phyloP scores from a whole-genome alignment of 2,113 vertebrate genomes.

The Anseranas semipalmata region DNA sequence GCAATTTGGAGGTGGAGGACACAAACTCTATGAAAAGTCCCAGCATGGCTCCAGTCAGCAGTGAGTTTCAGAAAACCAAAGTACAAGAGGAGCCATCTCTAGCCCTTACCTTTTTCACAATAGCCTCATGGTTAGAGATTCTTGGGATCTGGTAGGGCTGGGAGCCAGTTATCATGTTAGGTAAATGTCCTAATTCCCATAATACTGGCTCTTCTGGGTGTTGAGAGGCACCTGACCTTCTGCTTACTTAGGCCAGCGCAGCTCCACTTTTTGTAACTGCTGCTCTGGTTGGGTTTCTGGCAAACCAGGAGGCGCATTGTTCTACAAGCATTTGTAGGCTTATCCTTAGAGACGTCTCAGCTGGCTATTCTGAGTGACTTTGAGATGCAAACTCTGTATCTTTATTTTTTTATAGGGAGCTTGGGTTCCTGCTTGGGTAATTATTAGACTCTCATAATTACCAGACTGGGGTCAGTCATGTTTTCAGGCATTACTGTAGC shows the following conservation, averaged over 20 bases:
- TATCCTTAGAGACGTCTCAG: background rate
- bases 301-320: background rate
- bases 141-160: background rate
- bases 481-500: background rate
- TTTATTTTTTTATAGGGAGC: background rate
- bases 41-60: fast-evolving
- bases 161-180: background rate
- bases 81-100: background rate
- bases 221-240: background rate
- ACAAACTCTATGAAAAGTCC: background rate
- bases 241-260: background rate
- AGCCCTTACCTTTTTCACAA: background rate
- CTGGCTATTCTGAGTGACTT: background rate
- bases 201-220: background rate
- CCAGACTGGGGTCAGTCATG: background rate
- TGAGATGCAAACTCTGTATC: background rate
- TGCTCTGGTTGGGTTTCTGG: background rate
- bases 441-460: background rate
- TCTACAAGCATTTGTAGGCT: background rate
- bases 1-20: background rate
- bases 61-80: background rate
- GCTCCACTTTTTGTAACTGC: background rate
- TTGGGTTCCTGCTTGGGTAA: background rate
- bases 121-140: background rate
- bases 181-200: background rate